A percentile compares a stretch with the other conserved stretches of the same genome.
phyloP scores from a whole-genome alignment of 53 echinoderm and acorn worm species.

The Mesocentrotus franciscanus region DNA sequence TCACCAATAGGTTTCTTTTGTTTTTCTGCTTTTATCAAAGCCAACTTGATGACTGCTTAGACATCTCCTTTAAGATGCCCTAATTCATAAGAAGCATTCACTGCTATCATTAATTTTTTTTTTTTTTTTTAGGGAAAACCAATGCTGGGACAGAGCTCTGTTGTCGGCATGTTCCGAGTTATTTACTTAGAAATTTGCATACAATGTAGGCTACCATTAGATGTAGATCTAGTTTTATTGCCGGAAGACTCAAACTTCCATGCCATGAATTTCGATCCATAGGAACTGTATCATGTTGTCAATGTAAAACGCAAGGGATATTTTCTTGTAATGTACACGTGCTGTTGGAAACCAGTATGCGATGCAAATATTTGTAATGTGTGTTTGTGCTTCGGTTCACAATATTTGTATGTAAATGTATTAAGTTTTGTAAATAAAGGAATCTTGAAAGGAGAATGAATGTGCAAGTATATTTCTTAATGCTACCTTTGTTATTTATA shows the following conservation, averaged over 20 bases:
- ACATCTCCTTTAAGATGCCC: too few species aligned
- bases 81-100: too few species aligned
- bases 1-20: too few species aligned
- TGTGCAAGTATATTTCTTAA: background rate
- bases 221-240: too few species aligned
- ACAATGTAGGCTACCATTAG: too few species aligned
- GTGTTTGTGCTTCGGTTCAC: background rate
- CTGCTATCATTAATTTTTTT: too few species aligned
- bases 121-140: too few species aligned
- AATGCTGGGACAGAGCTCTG: too few species aligned
- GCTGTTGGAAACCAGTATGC: background rate
- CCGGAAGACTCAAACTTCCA: background rate
- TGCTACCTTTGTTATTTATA: background rate
- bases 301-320: background rate
- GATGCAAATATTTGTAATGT: background rate
- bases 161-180: too few species aligned
- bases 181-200: too few species aligned
- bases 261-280: background rate
- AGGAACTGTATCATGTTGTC: background rate
- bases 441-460: background rate
- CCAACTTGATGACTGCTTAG: too few species aligned
- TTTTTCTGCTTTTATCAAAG: too few species aligned
- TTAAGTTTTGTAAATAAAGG: background rate
- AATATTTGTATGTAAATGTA: background rate
- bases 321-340: background rate